Conservation (phyloP, 2,888 invertebrate genomes). For the Abrostola triplasia region DNA sequence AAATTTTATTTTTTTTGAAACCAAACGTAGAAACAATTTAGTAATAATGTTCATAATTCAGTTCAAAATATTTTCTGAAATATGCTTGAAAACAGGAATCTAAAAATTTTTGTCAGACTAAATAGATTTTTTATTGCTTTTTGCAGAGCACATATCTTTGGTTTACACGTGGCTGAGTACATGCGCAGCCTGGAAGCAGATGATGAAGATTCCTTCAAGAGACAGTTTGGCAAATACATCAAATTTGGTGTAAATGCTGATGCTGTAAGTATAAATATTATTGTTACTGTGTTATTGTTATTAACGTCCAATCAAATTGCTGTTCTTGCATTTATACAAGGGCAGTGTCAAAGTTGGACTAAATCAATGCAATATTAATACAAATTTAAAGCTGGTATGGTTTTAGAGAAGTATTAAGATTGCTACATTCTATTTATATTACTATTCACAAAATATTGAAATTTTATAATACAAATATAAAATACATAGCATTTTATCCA, state of each 20-base stretch:
- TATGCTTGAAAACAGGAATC: too few relatives aligned
- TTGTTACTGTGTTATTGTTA: background rate
- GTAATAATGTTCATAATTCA: background rate
- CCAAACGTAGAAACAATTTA: constrained; percentile 72
- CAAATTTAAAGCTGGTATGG: constrained; percentile 45
- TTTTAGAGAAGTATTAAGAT: constrained; percentile 52
- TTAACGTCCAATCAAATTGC: constrained; percentile 85
- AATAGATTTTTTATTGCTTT: constrained; percentile 13
- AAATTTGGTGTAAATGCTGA: constrained; percentile 96
- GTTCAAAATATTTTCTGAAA: too few relatives aligned
- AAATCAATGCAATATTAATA: constrained; percentile 66
- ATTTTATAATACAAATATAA: background rate
- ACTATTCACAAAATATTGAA: background rate
- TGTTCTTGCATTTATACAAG: constrained; percentile 58
- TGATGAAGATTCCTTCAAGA: constrained; percentile 99
- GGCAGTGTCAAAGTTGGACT: constrained; percentile 84
- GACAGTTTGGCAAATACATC: constrained; percentile 98
- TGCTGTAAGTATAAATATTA: constrained; percentile 94
- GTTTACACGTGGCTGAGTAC: constrained; percentile 98
- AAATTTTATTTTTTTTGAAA: constrained; percentile 70
- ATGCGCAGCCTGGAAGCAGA: constrained; percentile 97
- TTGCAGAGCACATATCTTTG: constrained; percentile 97
- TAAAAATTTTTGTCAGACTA: too few relatives aligned
- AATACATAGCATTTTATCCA: background rate
- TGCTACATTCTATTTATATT: too few relatives aligned